Evolutionary conservation across 2,888 invertebrate species (phyloP), one percentile per base, ranked within the genome.

Genomic region (Ophioninae sp.): DNA sequence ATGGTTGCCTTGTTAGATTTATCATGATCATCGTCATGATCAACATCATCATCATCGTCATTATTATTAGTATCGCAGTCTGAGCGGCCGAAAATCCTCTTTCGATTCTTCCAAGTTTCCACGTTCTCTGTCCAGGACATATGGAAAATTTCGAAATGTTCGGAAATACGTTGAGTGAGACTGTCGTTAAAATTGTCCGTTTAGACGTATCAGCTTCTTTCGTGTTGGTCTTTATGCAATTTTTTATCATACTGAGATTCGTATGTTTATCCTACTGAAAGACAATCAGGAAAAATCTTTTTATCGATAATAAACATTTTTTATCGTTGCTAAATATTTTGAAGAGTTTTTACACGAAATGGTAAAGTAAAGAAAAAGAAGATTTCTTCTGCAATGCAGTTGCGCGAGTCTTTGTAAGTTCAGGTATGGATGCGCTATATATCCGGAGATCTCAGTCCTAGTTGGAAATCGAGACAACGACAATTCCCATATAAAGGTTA

Each of bases 1-100:
- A 90, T 89, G 88, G 89, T 90, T 88, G 86, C 85, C 85, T 65
- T 71, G 69, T 82, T 81, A 85, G 20, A 41, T 59, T 87, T 30
- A 84, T 86, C 85, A 82, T 85, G 37, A 59, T 65, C 74, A 65
- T 81, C 65, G 1, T 51, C 51, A 51, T 51, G 17, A 51, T 13
- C 51, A 17, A 17, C 51, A 51, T 51, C 5, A 51, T 51, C 10
- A 51, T 51, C 13, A 51, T 51, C 79, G 85, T 56, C 17, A 68
- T 87, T 30, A 83, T 86, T 86, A 82, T 85, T 58, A 65, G 65
- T 81, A 65, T 81, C 56, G 39, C 37, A 76, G 76, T 82, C 56
- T 77, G 79, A 81, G 67, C 68, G 61, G 76, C 79, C 59, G 79
- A 69, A 44, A 79, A 82, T 68, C 79, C 79, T 68, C 79, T 78